A percentile compares a stretch with the other conserved stretches of the same genome.
Conservation (phyloP, 2,113 vertebrate species). For the Rhynchomys soricoides region DNA sequence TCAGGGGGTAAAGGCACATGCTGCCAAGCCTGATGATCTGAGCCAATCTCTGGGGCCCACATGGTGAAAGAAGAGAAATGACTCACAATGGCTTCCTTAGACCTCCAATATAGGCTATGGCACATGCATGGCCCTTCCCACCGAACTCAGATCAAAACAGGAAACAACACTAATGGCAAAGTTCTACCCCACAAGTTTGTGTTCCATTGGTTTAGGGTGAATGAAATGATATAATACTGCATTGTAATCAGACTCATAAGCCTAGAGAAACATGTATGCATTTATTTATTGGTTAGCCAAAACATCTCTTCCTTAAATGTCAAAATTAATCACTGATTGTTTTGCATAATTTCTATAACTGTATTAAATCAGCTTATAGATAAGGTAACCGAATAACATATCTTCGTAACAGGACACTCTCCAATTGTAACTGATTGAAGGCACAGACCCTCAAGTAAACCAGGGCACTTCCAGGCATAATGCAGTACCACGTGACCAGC, state of each 20-base stretch:
- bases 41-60: background rate
- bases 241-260: background rate
- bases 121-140: too few species aligned
- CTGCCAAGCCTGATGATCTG: background rate
- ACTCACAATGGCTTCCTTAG: background rate
- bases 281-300: constrained; percentile 31
- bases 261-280: background rate
- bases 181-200: background rate
- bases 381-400: background rate
- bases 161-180: background rate
- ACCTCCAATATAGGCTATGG: background rate
- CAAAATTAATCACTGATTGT: constrained; percentile 18
- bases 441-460: background rate
- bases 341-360: constrained; percentile 45
- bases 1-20: too few species aligned
- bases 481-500: background rate
- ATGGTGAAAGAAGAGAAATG: background rate
- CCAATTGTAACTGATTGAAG: constrained; percentile 13
- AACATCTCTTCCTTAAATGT: constrained; percentile 29
- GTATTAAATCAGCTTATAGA: background rate
- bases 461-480: background rate
- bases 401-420: background rate
- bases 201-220: background rate
- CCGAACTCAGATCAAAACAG: too few species aligned
- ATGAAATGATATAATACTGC: constrained; percentile 12